Base-by-base conservation (phyloP, 2,797 vertebrate genomes). In the Protonibea diacanthus region DNA sequence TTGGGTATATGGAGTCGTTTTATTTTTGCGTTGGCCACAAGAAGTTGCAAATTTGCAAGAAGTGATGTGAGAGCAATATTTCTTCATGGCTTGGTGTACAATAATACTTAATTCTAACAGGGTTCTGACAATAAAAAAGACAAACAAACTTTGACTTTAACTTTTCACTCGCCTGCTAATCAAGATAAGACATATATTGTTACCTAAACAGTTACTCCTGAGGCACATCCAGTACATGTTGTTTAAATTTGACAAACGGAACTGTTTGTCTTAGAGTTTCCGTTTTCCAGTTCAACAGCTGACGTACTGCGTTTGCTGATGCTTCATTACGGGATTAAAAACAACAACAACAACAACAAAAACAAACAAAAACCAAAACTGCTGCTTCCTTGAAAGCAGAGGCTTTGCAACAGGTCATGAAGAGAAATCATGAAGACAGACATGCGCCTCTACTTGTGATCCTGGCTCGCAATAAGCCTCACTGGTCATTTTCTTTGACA, bases 171-270 rank as follows among this genome's bases (percentile, higher is more conserved):
- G 66, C 3, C n/a, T 29, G 38, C n/a, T 3, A 38, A 56, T 33
- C 68, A 18, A 73, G 12, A 66, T 15, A 29, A 57, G 23, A 76
- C 68, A 33, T 55, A 11, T 12, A 29, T 60, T 74, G 64, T 69
- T 60, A 65, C 57, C 45, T 27, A 21, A 13, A 61, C 76, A 59
- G 52, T 76, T 88, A 47, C 58, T 64, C 74, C 86, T 14, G 40
- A 62, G 56, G 74, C 65, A 71, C 14, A 56, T 38, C 33, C 33
- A 38, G 33, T 38, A 15, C 61, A 49, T 55, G 23, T 45, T 84
- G 71, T 75, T 68, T 58, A 45, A 72, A n/a, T 72, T 79, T 33
- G 2, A 42, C 33, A 74, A 88, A 88, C 80, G 53, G 71, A 84
- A 84, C 38, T 81, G 63, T 81, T 88, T 81, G 71, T 29, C 47